phyloP scores from a whole-genome alignment of 2,113 vertebrate genomes.

The Scomber colias region DNA sequence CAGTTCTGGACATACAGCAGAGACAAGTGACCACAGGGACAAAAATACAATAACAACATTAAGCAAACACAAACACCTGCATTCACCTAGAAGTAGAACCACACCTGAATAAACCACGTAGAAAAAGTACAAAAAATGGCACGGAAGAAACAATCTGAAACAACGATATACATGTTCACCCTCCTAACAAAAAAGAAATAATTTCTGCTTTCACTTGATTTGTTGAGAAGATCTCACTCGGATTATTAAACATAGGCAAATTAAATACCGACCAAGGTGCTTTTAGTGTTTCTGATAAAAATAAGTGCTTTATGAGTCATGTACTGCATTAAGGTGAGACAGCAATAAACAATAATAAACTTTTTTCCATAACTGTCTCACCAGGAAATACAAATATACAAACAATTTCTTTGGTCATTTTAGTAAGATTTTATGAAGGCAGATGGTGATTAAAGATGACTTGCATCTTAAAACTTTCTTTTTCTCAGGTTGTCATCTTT shows the following conservation, averaged over 20 bases:
- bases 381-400: constrained; percentile 29
- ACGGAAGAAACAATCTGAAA: not conserved
- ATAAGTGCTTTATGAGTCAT: not conserved
- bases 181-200: not conserved
- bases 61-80: not conserved
- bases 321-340: not conserved
- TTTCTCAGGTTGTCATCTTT: constrained; percentile 34
- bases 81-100: not conserved
- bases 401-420: constrained; percentile 55
- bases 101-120: no score
- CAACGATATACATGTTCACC: not conserved
- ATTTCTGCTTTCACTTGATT: not conserved
- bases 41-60: not conserved
- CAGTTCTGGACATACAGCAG: constrained; percentile 35
- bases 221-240: constrained; percentile 3
- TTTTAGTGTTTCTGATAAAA: constrained; percentile 5
- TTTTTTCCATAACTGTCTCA: constrained; percentile 3
- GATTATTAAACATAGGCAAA: not conserved
- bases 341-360: not conserved
- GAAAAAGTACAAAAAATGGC: no score
- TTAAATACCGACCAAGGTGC: not conserved
- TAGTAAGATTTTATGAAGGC: constrained; percentile 45
- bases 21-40: constrained; percentile 9
- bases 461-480: constrained; percentile 26
- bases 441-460: constrained; percentile 22